phyloP scores from a whole-genome alignment of 2,888 invertebrate genomes.

The Thera britannica region DNA sequence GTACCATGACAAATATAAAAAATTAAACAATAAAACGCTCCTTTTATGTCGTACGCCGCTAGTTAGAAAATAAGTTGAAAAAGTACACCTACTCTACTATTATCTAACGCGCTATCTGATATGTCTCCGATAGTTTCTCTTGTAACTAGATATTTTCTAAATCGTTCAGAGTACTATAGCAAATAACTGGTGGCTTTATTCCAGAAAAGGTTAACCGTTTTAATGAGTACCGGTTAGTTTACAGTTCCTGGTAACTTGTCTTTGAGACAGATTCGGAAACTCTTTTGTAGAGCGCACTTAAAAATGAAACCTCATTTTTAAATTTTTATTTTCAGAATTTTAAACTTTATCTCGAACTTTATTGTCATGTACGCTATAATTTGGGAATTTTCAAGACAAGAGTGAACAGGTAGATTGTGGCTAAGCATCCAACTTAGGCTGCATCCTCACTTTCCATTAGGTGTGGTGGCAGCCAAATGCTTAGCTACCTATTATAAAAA shows the following conservation, averaged over 20 bases:
- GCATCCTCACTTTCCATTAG: too few species aligned
- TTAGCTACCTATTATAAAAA: too few species aligned
- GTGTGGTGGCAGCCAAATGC: too few species aligned
- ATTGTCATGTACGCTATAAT: too few species aligned
- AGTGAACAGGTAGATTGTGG: too few species aligned
- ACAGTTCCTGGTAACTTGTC: neutral
- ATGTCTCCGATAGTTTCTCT: slow-evolving; percentile 31
- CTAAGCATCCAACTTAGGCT: too few species aligned
- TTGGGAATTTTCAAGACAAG: too few species aligned
- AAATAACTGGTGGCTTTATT: slow-evolving; percentile 36
- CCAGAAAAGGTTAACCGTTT: slow-evolving; percentile 51
- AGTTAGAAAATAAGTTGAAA: slow-evolving; percentile 4
- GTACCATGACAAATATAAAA: neutral
- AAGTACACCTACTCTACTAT: slow-evolving; percentile 20
- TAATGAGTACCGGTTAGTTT: slow-evolving; percentile 16
- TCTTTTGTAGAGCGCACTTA: neutral
- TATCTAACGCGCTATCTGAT: slow-evolving; percentile 38
- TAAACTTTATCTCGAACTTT: too few species aligned
- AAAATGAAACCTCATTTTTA: too few species aligned
- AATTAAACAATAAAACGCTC: neutral
- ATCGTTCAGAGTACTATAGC: slow-evolving; percentile 25
- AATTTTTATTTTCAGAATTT: too few species aligned
- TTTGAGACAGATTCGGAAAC: neutral
- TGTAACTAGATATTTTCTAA: slow-evolving; percentile 31
- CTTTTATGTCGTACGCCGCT: neutral